A percentile compares a stretch with the other conserved stretches of the same genome.
phyloP scores from a whole-genome alignment of 1,140 invertebrate genomes.

The Drosophila lacteicornis region DNA sequence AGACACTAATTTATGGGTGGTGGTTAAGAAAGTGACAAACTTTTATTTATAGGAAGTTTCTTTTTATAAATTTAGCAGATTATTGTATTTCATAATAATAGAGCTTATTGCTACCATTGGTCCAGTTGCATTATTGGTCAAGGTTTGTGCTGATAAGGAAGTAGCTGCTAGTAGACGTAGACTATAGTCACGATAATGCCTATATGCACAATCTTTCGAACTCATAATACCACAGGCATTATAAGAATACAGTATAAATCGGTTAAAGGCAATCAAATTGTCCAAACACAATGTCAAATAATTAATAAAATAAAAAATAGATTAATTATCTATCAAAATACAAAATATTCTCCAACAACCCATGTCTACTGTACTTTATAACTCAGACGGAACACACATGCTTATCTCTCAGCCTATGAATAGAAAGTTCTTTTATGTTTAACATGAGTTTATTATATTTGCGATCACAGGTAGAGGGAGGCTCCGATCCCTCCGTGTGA shows the following conservation, averaged over 20 bases:
- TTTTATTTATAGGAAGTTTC: neutral
- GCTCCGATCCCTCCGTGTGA: slow-evolving; percentile 26
- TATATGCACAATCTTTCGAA: neutral
- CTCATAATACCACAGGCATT: neutral
- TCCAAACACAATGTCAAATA: no score
- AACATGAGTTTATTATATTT: slow-evolving; percentile 17
- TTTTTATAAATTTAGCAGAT: neutral
- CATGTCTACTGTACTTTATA: neutral
- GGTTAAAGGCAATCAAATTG: neutral
- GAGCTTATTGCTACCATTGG: neutral
- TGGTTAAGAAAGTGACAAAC: neutral
- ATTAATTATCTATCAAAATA: slow-evolving; percentile 1
- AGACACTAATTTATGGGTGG: slow-evolving; percentile 1
- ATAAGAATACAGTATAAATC: neutral
- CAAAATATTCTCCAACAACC: neutral
- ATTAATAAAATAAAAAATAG: neutral
- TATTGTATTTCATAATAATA: neutral
- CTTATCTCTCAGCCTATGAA: slow-evolving; percentile 19
- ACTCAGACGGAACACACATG: neutral
- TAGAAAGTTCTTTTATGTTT: slow-evolving; percentile 1
- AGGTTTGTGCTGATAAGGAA: slow-evolving; percentile 37
- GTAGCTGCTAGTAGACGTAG: neutral
- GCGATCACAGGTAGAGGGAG: slow-evolving; percentile 14
- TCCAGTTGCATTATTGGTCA: slow-evolving; percentile 22
- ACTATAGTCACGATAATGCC: slow-evolving; percentile 14